Base-by-base conservation (phyloP, 2,797 vertebrate species). In the Jordanella pulchra region DNA sequence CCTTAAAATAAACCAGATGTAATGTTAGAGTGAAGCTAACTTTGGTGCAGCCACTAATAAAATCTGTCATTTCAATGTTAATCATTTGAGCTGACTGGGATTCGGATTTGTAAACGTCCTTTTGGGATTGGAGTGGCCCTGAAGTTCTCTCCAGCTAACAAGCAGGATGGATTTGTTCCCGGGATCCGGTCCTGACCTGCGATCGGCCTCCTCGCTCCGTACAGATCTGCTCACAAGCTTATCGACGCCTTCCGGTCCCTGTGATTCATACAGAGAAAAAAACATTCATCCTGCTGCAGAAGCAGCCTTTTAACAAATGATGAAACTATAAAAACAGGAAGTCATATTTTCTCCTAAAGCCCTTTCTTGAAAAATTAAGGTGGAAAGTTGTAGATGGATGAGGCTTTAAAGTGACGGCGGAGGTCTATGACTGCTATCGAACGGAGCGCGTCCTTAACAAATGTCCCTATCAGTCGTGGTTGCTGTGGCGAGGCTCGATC, bases 381-480 rank as follows among this genome's bases (percentile, higher is more conserved):
- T 30, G 0, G 58, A 58, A 65, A 44, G 3, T 47, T 47, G 64
- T 77, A 89, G 87, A 91, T 83, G 89, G 84, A 90, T 89, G 90
- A 67, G 80, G 80, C 86, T 75, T 87, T 90, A 85, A 90, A 47
- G 80, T 89, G 90, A 90, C 85, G 82, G 79, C 69, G 84, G 83
- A 78, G 88, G 82, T 89, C 89, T 86, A 78, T 89, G 90, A 90
- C 88, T 85, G 87, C 89, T 89, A 89, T 89, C 89, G 88, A 90
- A 87, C 39, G 71, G 61, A 48, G 67, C n/a, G 67, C 86, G 79
- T 89, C 87, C 83, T 87, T 89, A 91, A 91, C 89, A 91, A 90
- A 91, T 91, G 89, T 85, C 76, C 87, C 90, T 86, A 84, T 87
- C 89, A 86, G 54, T 71, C 70, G 75, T 67, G 70, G 64, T 32